These are phyloP conservation scores for Strongylocentrotus purpuratus DNA, from an alignment of 35 echinoderm and acorn worm genomes.

Conservation along the genomic window DNA sequence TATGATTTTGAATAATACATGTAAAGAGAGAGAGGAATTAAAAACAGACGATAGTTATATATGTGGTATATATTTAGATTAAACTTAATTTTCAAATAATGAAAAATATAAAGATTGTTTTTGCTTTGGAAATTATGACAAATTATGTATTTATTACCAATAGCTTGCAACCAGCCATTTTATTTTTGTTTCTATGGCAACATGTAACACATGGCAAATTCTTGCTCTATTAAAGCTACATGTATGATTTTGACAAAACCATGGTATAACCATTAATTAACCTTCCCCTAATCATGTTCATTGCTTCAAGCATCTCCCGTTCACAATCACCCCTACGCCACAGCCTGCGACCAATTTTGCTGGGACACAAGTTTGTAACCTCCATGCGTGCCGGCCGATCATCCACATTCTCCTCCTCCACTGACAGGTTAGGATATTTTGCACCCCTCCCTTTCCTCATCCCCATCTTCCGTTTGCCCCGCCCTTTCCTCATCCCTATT, in stretches of 20 bases:
- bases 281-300: background rate
- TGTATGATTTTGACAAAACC: background rate
- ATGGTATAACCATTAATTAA: background rate
- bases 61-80: too few species aligned
- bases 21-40: too few species aligned
- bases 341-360: constrained; percentile 39
- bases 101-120: too few species aligned
- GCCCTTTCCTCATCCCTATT: background rate
- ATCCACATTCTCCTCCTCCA: constrained; percentile 49
- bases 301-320: constrained; percentile 47
- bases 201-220: background rate
- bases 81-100: too few species aligned
- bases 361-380: constrained; percentile 45
- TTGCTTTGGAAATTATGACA: too few species aligned
- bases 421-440: constrained; percentile 37
- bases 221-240: background rate
- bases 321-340: constrained; percentile 49
- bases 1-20: too few species aligned
- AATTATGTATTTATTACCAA: too few species aligned
- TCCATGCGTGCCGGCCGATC: constrained; percentile 44
- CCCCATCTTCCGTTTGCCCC: background rate
- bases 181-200: background rate
- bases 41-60: too few species aligned
- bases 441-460: background rate
- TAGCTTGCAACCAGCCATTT: too few species aligned